Base-by-base conservation (phyloP, 2,797 vertebrate species). In the Neoniphon sammara region DNA sequence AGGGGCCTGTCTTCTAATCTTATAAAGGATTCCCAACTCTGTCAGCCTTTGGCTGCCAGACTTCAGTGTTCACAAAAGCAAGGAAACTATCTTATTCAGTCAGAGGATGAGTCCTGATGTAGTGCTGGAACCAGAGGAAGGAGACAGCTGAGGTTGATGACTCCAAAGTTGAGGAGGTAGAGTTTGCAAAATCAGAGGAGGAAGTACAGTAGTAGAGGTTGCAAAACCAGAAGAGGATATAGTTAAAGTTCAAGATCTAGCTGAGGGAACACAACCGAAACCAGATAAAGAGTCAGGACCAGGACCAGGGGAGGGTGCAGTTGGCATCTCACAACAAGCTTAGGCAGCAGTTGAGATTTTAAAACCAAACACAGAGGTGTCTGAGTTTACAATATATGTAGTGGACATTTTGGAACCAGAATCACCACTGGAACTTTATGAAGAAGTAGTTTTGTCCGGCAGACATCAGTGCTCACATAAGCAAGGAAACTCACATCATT, bases 1-100 rank as follows among this genome's bases (percentile, higher is more conserved):
- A 30, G 75, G 76, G 66, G 76, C 67, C 46, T 44, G 57, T 83
- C 83, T 80, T 80, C 78, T 88, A 83, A 87, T 85, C 76, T 77
- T 1, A 73, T 81, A 61, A 86, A 78, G 77, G 75, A 78, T 75
- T 84, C 79, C 27, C 74, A 49, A n/a, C 80, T 77, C 52, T 60
- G 50, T 52, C 73, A 49, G 73, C 66, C 54, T 75, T 57, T 73
- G 55, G 73, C 73, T 84, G 67, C 47, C 60, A 78, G 58, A 52
- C 34, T 60, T 17, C 31, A 60, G 53, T 62, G 9, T 44, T 66
- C 58, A 27, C 54, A 50, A 21, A 72, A 77, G 56, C 49, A 67
- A 57, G 4, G 11, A 34, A 44, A 52, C 21, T 12, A 2, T 55
- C 8, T 4, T 47, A 47, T 63, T 12, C 20, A 27, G 31, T 36